Base-by-base conservation (phyloP, 2,113 vertebrate genomes). In the Lamprologus callipterus region DNA sequence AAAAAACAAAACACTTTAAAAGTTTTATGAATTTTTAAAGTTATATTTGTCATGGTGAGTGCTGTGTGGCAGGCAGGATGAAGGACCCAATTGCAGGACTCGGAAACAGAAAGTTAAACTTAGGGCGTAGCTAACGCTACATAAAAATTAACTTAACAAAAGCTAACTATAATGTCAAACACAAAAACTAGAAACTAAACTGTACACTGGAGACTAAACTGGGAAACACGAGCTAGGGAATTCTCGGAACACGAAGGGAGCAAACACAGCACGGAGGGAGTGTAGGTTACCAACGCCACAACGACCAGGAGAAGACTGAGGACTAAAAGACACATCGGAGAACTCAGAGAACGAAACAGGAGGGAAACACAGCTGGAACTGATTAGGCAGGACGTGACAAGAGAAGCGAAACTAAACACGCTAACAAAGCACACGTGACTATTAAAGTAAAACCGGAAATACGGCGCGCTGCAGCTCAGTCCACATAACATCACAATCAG, bases 381-480 rank as follows among this genome's bases (percentile, higher is more conserved):
- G 0, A 33, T 60, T 6, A 60, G 28, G 57, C 16, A 33, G 57
- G 57, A 33, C 0, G 16, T 33, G 28, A 33, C 5, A 60, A 60
- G 57, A 10, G 16, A 60, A 33, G 57, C 0, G 2, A 63, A 63
- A 33, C 1, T 3, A 63, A 10, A 33, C 58, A 19, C 16, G 4
- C 28, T 0, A 4, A 63, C 16, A 4, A 63, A 11, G 28, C 28
- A 63, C 58, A 1, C 0, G 2, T 0, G 58, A 63, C 58, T 63
- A 63, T 63, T 9, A 63, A 63, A 63, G 58, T 63, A 2, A 63
- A 4, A 33, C 9, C 58, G 1, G 58, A 60, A 60, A 19, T 33
- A 33, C 3, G 1, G 1, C 57, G 0, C 5, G 57, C 9, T 19
- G 57, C 58, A 7, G 8, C 65, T 70, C 35, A 42, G n/a, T 42